Evolutionary conservation across 2,797 vertebrate species (phyloP).

Genomic region (Antrozous pallidus): DNA sequence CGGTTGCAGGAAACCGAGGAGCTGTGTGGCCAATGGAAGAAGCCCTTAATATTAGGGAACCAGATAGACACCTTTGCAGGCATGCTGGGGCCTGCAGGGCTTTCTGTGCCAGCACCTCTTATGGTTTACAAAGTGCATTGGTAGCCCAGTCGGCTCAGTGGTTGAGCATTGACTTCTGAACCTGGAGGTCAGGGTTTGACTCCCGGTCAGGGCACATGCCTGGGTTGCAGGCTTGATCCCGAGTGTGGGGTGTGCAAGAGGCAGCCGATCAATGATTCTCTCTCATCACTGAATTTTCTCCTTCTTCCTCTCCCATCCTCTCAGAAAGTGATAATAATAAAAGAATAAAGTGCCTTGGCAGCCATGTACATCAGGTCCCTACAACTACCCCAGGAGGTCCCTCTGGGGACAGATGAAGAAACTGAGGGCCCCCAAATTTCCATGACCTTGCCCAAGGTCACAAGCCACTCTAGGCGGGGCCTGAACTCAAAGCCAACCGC

Average conservation of each 20-base stretch:
- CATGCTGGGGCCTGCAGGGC: background rate
- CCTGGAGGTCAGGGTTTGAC: too few species aligned
- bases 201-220: too few species aligned
- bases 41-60: background rate
- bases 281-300: too few species aligned
- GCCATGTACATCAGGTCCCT: background rate
- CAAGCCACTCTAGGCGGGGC: background rate
- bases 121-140: background rate
- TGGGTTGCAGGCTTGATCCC: too few species aligned
- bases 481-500: background rate
- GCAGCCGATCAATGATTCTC: too few species aligned
- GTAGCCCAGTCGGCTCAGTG: background rate
- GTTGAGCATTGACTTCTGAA: too few species aligned
- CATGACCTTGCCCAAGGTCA: constrained; percentile 56
- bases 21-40: background rate
- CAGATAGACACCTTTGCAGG: background rate
- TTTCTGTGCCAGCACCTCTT: background rate
- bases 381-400: too few species aligned
- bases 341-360: too few species aligned
- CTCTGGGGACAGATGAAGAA: background rate
- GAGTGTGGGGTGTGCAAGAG: too few species aligned
- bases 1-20: fast-evolving
- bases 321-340: too few species aligned
- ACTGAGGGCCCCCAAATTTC: background rate
- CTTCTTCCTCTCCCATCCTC: too few species aligned